Evolutionary conservation across 2,797 vertebrate species (phyloP).

Genomic region (Aphelocoma californica): DNA sequence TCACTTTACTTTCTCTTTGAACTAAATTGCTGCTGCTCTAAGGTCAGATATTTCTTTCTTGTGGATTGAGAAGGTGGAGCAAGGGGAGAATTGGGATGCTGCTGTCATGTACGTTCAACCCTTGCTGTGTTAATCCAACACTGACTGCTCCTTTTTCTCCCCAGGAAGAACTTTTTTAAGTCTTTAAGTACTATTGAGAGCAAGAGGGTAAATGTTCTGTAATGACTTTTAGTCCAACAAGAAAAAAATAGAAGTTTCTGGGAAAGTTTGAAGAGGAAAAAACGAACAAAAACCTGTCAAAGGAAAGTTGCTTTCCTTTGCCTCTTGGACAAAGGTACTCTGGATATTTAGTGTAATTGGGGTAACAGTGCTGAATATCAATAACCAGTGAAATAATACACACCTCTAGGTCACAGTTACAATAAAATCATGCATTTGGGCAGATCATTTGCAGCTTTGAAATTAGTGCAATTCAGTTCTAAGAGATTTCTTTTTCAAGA

Average conservation of each 20-base stretch:
- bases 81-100: neutral
- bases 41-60: neutral
- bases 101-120: neutral
- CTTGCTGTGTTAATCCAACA: slow-evolving; percentile 29
- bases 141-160: slow-evolving; percentile 34
- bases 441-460: neutral
- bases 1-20: neutral
- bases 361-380: neutral
- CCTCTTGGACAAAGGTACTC: neutral
- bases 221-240: slow-evolving; percentile 11
- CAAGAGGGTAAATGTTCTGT: slow-evolving; percentile 42
- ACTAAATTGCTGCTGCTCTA: slow-evolving; percentile 13
- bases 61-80: neutral
- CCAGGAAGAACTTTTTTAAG: slow-evolving; percentile 25
- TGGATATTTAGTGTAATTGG: neutral
- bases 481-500: neutral
- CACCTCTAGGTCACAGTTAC: neutral
- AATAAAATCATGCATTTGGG: neutral
- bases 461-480: neutral
- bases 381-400: neutral
- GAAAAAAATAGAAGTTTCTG: neutral
- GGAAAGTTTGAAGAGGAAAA: neutral
- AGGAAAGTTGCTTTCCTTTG: neutral
- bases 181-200: slow-evolving; percentile 39
- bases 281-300: neutral